phyloP scores from a whole-genome alignment of 2,797 vertebrate genomes.

The Leptatherina wallacei region DNA sequence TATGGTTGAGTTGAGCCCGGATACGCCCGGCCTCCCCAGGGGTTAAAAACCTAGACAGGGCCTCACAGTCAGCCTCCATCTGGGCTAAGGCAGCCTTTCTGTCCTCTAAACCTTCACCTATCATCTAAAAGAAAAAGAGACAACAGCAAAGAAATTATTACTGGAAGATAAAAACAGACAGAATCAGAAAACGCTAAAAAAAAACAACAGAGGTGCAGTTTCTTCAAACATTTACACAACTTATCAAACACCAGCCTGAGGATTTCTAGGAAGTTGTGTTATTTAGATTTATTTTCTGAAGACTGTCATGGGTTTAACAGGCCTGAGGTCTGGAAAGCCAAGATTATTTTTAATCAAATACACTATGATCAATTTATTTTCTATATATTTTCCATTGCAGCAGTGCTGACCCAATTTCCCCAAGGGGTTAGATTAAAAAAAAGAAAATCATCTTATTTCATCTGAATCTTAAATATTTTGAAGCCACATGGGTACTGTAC shows the following conservation, averaged over 20 bases:
- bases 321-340: slow-evolving; percentile 27
- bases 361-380: slow-evolving; percentile 51
- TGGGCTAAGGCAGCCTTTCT: slow-evolving; percentile 74
- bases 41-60: slow-evolving; percentile 86
- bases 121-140: slow-evolving; percentile 71
- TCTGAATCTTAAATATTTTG: slow-evolving; percentile 52
- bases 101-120: slow-evolving; percentile 80
- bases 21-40: slow-evolving; percentile 87
- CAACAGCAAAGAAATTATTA: slow-evolving; percentile 1
- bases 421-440: slow-evolving; percentile 43
- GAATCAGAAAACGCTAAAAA: neutral
- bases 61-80: slow-evolving; percentile 86
- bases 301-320: slow-evolving; percentile 30
- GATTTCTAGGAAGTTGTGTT: neutral
- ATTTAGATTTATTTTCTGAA: slow-evolving; percentile 14
- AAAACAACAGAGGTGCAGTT: neutral
- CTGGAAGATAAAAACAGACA: neutral
- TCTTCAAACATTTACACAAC: neutral
- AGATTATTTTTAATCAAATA: slow-evolving; percentile 52
- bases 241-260: neutral
- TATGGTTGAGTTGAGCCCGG: slow-evolving; percentile 85
- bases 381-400: slow-evolving; percentile 4
- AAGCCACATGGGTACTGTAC: slow-evolving; percentile 20
- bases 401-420: slow-evolving; percentile 47
- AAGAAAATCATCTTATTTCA: slow-evolving; percentile 22